A percentile compares a stretch with the other conserved stretches of the same genome.
Evolutionary conservation across 2,797 vertebrate genomes (phyloP).

Genomic region (Anomalospiza imberbis): DNA sequence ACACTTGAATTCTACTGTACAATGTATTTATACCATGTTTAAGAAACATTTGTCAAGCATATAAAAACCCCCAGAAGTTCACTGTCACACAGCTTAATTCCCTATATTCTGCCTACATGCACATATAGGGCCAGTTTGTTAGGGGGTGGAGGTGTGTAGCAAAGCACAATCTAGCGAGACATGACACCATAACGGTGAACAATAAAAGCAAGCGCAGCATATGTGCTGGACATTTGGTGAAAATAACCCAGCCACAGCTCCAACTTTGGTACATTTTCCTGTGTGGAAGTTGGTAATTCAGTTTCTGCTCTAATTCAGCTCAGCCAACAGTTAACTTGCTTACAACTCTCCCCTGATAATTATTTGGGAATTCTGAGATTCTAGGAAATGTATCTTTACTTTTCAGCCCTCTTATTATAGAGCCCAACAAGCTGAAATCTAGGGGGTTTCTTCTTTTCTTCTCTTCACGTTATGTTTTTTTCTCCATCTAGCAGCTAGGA

Average conservation of each 20-base stretch:
- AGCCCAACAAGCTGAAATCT: background rate
- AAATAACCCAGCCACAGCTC: conserved; percentile 55
- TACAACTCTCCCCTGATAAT: background rate
- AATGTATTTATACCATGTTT: conserved; percentile 36
- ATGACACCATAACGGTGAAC: conserved; percentile 64
- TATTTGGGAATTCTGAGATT: background rate
- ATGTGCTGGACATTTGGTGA: conserved; percentile 62
- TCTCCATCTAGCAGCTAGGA: background rate
- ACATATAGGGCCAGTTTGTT: conserved; percentile 62
- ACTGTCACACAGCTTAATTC: conserved; percentile 59
- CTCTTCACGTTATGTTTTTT: background rate
- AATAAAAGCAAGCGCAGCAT: conserved; percentile 56
- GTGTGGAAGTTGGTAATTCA: background rate
- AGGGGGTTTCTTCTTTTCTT: background rate
- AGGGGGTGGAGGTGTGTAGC: conserved; percentile 67
- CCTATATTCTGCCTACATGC: conserved; percentile 44
- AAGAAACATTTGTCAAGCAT: conserved; percentile 62
- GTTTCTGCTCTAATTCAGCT: background rate
- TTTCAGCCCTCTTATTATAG: background rate
- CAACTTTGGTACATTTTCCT: background rate
- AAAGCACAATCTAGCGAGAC: conserved; percentile 69
- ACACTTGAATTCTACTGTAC: background rate
- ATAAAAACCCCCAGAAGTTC: conserved; percentile 42
- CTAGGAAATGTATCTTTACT: background rate
- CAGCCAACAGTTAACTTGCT: background rate